phyloP scores from a whole-genome alignment of 2,113 vertebrate genomes.

The Nannospalax galili region DNA sequence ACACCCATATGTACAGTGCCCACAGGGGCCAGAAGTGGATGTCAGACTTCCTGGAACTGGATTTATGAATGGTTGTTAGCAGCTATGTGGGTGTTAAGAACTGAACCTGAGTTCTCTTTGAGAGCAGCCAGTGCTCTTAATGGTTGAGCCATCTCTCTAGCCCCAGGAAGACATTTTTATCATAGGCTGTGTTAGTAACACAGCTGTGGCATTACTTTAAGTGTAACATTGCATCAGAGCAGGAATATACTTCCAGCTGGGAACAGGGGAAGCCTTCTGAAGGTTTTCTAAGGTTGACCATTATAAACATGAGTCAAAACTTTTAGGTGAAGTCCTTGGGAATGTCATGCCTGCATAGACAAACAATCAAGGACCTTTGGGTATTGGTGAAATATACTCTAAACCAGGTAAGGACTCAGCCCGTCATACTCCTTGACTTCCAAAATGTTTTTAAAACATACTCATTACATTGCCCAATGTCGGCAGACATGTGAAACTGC shows the following conservation, averaged over 20 bases:
- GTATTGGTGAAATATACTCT: background rate
- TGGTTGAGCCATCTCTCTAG: too few species aligned
- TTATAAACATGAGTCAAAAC: background rate
- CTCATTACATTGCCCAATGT: background rate
- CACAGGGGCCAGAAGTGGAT: too few species aligned
- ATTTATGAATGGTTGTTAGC: too few species aligned
- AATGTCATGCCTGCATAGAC: background rate
- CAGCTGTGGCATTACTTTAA: background rate
- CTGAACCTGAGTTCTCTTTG: too few species aligned
- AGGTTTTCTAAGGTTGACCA: conserved; percentile 28
- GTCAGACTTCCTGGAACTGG: too few species aligned
- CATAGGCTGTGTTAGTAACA: background rate
- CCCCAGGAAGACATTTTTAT: background rate
- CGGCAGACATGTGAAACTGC: background rate
- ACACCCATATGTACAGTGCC: too few species aligned
- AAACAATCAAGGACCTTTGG: background rate
- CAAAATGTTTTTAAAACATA: background rate
- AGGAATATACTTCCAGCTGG: background rate
- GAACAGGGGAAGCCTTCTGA: background rate
- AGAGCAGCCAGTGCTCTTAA: too few species aligned
- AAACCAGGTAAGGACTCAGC: background rate
- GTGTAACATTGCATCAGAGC: background rate
- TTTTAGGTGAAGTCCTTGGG: background rate
- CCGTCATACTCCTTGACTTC: background rate
- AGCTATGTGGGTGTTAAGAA: too few species aligned